Base-by-base conservation (phyloP, 2,888 invertebrate species). In the Linhomoeus sp. region DNA sequence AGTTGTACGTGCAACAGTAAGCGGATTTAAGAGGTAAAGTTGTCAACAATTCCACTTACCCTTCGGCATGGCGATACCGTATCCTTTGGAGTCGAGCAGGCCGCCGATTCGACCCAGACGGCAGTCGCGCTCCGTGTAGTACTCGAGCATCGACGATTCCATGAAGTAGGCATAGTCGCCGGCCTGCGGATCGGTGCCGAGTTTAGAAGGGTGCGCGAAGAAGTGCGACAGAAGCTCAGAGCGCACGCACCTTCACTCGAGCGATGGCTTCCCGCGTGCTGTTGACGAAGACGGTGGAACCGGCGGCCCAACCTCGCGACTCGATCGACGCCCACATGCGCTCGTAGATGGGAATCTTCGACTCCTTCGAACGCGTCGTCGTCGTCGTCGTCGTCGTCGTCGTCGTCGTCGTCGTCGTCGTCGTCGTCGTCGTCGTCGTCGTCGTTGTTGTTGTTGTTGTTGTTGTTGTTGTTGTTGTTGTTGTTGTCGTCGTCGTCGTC, bases 311-410 rank as follows among this genome's bases (percentile, higher is more conserved):
- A 33, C 43, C n/a, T n/a, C n/a, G n/a, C 1, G 82, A 81, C 58
- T 79, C 79, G 92, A 94, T 94, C 56, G 83, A 81, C 0, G 83
- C 79, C 84, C 87, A 92, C 87, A 94, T 92, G 37, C 82, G 74
- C 67, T 86, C 81, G 69, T 90, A 92, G 19, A 85, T 83, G 0
- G 84, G 80, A 58, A 87, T 83, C 68, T 86, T 85, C 1, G 90
- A 87, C 61, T 86, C 63, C 61, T 81, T 58, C n/a, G 67, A 33
- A 26, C 26, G 43, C 35, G 23, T 43, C 43, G 43, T 26, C 26
- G 19, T n/a, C n/a, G n/a, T n/a, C n/a, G n/a, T n/a, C n/a, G n/a
- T n/a, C n/a, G n/a, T n/a, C n/a, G n/a, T n/a, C n/a, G n/a, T n/a
- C n/a, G n/a, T n/a, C n/a, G n/a, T n/a, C n/a, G n/a, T n/a, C n/a